Percentiles rank a stretch among this genome's conserved stretches.
phyloP scores from a whole-genome alignment of 2,113 vertebrate species.

The Globicephala melas region DNA sequence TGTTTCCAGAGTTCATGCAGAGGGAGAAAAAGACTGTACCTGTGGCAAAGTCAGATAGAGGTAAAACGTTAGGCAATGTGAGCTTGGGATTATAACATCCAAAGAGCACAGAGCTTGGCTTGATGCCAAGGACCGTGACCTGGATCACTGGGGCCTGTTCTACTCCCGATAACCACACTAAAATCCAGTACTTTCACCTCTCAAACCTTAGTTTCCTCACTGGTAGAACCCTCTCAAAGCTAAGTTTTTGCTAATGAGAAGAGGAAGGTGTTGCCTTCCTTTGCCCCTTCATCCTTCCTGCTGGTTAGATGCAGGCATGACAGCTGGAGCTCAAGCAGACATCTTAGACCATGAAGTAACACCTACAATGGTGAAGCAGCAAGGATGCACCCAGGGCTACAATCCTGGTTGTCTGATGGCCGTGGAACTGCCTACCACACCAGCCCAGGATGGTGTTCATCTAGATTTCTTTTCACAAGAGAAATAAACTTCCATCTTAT shows the following conservation, averaged over 20 bases:
- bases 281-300: neutral
- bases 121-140: fast-evolving
- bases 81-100: neutral
- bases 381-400: neutral
- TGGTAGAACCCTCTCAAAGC: neutral
- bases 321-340: neutral
- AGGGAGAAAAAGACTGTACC: slow-evolving; percentile 92
- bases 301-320: fast-evolving
- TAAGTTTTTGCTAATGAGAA: neutral
- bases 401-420: neutral
- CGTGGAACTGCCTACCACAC: neutral
- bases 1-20: slow-evolving; percentile 94
- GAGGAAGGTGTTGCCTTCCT: neutral
- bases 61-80: neutral
- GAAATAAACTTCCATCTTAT: neutral
- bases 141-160: too few species aligned
- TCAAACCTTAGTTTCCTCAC: neutral
- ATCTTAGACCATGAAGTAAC: neutral
- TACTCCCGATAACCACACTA: too few species aligned
- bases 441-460: fast-evolving
- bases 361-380: fast-evolving
- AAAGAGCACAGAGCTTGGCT: neutral
- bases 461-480: neutral
- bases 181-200: neutral
- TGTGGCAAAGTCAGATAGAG: slow-evolving; percentile 61